Evolutionary conservation across 1,140 invertebrate genomes (phyloP).

Genomic region (Drosophila tani): DNA sequence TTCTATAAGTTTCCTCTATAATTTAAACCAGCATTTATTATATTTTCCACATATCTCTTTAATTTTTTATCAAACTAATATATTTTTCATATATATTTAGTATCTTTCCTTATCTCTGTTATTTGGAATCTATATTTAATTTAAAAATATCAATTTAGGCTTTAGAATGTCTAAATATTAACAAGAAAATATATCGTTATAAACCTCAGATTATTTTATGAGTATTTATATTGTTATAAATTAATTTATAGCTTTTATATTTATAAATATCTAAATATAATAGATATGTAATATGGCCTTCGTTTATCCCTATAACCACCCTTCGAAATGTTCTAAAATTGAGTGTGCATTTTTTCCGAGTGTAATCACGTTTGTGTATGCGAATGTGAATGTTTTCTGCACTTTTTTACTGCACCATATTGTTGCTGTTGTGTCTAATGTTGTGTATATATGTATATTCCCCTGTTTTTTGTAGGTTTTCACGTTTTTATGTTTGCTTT

Average conservation of each 20-base stretch:
- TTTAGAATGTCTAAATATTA: neutral
- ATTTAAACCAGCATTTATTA: no score
- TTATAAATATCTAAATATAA: no score
- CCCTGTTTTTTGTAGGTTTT: conserved; percentile 54
- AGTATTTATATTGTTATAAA: neutral
- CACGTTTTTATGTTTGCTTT: conserved; percentile 62
- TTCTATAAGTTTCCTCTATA: no score
- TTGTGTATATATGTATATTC: conserved; percentile 44
- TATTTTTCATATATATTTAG: no score
- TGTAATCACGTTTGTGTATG: conserved; percentile 10
- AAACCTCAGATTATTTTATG: rapidly evolving
- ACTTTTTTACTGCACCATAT: conserved; percentile 49
- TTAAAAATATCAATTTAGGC: no score
- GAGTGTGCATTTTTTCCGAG: neutral
- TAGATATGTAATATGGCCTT: neutral
- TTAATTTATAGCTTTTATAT: neutral
- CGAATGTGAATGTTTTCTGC: conserved; percentile 56
- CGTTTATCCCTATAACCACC: neutral
- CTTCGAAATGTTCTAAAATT: neutral
- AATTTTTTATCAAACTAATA: no score
- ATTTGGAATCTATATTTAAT: no score
- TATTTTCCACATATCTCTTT: no score
- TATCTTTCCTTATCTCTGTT: no score
- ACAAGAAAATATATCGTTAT: neutral
- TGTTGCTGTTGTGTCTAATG: conserved; percentile 60